Evolutionary conservation across 1,140 invertebrate species (phyloP).

Genomic region (Formica selysi): DNA sequence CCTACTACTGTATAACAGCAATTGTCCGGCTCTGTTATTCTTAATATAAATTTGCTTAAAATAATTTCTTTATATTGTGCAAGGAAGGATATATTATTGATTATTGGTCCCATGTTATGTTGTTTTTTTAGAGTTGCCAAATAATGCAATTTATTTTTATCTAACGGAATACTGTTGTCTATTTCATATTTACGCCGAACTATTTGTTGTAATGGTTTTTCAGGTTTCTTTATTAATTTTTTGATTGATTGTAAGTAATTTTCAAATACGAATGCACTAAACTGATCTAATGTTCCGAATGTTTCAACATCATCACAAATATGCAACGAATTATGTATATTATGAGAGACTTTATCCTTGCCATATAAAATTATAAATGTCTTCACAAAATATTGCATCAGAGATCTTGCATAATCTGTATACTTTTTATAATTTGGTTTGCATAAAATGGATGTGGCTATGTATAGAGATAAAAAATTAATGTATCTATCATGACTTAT

Average conservation of each 20-base stretch:
- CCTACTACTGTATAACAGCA: background rate
- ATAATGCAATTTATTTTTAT: background rate
- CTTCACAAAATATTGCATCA: conserved; percentile 3
- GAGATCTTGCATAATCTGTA: background rate
- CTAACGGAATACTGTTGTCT: background rate
- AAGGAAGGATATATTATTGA: conserved; percentile 5
- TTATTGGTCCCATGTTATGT: conserved; percentile 3
- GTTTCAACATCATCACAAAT: background rate
- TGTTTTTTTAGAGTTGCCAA: background rate
- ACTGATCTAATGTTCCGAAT: conserved; percentile 10
- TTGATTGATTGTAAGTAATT: conserved; percentile 11
- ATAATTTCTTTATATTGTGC: conserved; percentile 7
- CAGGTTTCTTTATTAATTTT: conserved; percentile 1
- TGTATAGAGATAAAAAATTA: background rate
- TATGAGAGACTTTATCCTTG: background rate
- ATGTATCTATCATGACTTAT: background rate
- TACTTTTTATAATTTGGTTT: background rate
- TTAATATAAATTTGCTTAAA: conserved; percentile 14
- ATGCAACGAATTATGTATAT: background rate
- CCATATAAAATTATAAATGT: too few relatives aligned
- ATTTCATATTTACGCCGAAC: conserved; percentile 7
- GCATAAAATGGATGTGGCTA: conserved; percentile 1
- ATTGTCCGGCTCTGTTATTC: conserved; percentile 20
- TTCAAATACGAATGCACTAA: conserved; percentile 17
- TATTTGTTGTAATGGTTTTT: background rate